These are phyloP conservation scores for Caenorhabditis sp. DNA, from an alignment of 2,888 invertebrate species.

Conservation along the genomic window DNA sequence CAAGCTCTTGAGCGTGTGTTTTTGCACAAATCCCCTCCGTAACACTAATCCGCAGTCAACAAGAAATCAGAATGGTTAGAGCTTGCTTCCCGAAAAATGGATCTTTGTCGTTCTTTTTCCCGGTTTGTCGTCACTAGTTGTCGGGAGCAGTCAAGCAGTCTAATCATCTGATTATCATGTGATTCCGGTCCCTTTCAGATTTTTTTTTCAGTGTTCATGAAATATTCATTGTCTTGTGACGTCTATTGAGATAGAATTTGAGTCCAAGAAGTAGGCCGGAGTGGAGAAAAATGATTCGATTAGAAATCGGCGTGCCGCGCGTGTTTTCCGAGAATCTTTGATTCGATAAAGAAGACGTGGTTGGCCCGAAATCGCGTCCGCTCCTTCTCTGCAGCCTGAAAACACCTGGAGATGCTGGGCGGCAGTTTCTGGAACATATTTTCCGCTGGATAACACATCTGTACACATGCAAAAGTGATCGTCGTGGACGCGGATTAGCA, in stretches of 20 bases:
- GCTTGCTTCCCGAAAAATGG: no score
- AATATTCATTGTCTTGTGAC: neutral
- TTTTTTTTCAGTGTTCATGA: conserved; percentile 11
- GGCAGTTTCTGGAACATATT: neutral
- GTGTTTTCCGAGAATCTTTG: conserved; percentile 14
- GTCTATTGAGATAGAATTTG: neutral
- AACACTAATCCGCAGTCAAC: no score
- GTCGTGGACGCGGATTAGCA: neutral
- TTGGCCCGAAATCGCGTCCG: neutral
- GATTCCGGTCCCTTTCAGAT: conserved; percentile 29
- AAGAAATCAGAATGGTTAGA: no score
- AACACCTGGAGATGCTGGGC: conserved; percentile 7
- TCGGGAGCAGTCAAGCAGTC: conserved; percentile 29
- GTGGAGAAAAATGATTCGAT: conserved; percentile 24
- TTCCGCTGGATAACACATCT: neutral
- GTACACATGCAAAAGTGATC: neutral
- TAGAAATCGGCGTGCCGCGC: neutral
- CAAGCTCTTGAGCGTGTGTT: no score
- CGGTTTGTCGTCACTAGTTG: no score
- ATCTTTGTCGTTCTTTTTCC: no score
- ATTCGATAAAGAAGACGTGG: conserved; percentile 5
- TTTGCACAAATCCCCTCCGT: no score
- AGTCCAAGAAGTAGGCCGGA: conserved; percentile 1
- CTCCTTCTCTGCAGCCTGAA: no score
- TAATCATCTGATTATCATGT: conserved; percentile 39